Evolutionary conservation across 1,140 invertebrate genomes (phyloP), one percentile per base, ranked within the genome.

Genomic region (Papilio aristodemus): DNA sequence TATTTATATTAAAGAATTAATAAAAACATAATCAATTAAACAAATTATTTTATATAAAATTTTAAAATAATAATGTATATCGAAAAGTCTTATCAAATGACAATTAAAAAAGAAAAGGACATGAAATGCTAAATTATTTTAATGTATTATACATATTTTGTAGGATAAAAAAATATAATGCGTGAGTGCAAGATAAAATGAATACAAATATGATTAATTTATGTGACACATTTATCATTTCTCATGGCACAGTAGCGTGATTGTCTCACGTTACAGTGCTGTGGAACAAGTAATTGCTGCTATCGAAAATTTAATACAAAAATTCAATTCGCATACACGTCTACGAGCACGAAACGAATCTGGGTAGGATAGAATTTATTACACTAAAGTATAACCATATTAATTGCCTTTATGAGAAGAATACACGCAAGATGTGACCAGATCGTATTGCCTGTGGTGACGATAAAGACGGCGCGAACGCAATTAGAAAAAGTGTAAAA

Each of bases 351-450:
- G 3, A 58, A 22, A 27, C 19, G 38, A 43, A 64, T 64, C 19
- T 11, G 10, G 58, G 19, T 19, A 17, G 14, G 41, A 43, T n/a
- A n/a, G 14, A 25, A 43, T 64, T 32, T 41, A 64, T 64, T 64
- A 11, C 19, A 8, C 22, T 14, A 41, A 27, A 13, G 22, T 43
- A 43, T 38, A 38, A 7, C 39, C 17, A 64, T 64, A 64, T 64
- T 64, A 43, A 41, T 64, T 64, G 60, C 22, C 19, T 64, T 64
- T 64, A 64, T 64, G 60, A 41, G 60, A 41, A 25, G 60, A 64
- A 64, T 41, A 25, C 60, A 64, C 60, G 60, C 60, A 22, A 64
- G 17, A 60, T 41, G 6, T 9, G 38, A 64, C 39, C 60, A 41
- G 60, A 64, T 64, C 60, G 39, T 27, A 63, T 63, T 25, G 60